Conservation (phyloP, 2,113 vertebrate genomes). For the Pluvialis apricaria region DNA sequence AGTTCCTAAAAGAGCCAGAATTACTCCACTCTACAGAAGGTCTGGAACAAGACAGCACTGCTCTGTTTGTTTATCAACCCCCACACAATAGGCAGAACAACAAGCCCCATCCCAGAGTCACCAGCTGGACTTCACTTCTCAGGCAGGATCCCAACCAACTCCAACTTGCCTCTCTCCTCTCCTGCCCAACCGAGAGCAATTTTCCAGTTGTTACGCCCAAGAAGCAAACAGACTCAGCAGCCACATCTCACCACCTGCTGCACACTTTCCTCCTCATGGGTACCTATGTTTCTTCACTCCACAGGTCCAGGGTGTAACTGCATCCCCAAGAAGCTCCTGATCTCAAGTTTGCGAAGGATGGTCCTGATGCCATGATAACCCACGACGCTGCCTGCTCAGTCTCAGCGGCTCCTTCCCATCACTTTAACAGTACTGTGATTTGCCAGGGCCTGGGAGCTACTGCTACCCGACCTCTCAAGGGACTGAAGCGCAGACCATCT, state of each 20-base stretch:
- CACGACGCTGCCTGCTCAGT: accelerated
- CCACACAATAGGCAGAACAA: not conserved
- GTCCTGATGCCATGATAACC: not conserved
- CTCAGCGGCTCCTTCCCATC: not conserved
- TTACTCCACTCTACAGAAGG: not conserved
- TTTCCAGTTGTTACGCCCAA: not conserved
- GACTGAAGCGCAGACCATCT: accelerated
- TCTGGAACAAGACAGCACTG: not conserved
- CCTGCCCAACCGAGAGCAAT: not conserved
- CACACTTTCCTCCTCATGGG: accelerated
- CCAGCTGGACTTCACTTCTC: not conserved
- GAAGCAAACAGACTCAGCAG: not conserved
- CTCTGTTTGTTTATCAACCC: not conserved
- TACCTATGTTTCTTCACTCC: not conserved
- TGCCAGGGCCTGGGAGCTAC: not conserved
- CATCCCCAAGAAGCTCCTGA: not conserved
- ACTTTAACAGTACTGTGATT: accelerated
- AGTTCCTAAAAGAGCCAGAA: not conserved
- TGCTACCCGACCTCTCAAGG: not conserved
- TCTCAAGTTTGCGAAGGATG: not conserved
- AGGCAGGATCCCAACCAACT: not conserved
- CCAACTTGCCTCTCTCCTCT: not conserved
- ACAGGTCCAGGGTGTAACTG: not conserved
- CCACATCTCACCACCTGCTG: not conserved
- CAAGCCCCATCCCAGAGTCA: not conserved